Evolutionary conservation across 2,113 vertebrate species (phyloP).

Genomic region (Puntigrus tetrazona): DNA sequence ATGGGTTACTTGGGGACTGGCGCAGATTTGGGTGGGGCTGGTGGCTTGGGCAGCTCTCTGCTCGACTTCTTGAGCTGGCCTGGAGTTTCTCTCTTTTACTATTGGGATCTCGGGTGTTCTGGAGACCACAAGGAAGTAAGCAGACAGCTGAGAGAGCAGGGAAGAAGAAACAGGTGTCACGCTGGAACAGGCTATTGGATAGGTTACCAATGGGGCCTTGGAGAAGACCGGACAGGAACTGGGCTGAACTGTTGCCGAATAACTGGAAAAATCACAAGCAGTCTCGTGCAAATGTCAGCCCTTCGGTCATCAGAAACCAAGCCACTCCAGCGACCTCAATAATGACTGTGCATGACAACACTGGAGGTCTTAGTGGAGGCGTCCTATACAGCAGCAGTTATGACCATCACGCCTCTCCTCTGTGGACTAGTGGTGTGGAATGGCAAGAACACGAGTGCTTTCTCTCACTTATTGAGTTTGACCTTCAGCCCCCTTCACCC

Average conservation of each 20-base stretch:
- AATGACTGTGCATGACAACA: slow-evolving; percentile 61
- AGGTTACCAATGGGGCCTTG: slow-evolving; percentile 71
- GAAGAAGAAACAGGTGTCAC: slow-evolving; percentile 48
- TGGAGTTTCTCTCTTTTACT: slow-evolving; percentile 76
- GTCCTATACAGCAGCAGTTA: slow-evolving; percentile 46
- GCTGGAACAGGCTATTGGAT: slow-evolving; percentile 77
- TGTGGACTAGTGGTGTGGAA: slow-evolving; percentile 70
- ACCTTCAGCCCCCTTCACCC: slow-evolving; percentile 82
- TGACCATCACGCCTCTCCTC: slow-evolving; percentile 58
- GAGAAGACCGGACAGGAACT: slow-evolving; percentile 60
- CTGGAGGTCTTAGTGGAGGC: slow-evolving; percentile 53
- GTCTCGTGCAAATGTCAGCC: slow-evolving; percentile 67
- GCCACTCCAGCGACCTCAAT: slow-evolving; percentile 57
- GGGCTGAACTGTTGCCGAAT: slow-evolving; percentile 80
- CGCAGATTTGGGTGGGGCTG: slow-evolving; percentile 81
- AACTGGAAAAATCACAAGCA: slow-evolving; percentile 70
- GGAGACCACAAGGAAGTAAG: slow-evolving; percentile 56
- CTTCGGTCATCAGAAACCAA: slow-evolving; percentile 73
- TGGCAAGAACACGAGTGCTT: slow-evolving; percentile 72
- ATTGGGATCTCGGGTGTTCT: slow-evolving; percentile 75
- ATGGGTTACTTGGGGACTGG: slow-evolving; percentile 78
- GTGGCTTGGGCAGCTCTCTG: slow-evolving; percentile 87
- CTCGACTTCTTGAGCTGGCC: slow-evolving; percentile 80
- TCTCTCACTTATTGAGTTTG: slow-evolving; percentile 82
- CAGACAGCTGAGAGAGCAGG: slow-evolving; percentile 38